Evolutionary conservation across 1,140 invertebrate species (phyloP).

Genomic region (Hormaphis cornu): DNA sequence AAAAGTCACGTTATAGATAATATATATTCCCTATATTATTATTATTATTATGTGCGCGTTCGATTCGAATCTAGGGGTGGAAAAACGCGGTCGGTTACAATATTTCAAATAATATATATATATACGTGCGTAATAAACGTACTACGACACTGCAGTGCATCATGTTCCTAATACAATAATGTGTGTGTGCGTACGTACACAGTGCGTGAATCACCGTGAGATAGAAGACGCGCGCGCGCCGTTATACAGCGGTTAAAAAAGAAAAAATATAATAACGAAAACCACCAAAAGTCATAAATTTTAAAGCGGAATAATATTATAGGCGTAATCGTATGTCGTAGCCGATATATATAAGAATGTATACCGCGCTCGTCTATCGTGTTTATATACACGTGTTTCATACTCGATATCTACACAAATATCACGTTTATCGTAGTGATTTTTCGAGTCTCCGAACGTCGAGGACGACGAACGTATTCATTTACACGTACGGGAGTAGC

Average conservation of each 20-base stretch:
- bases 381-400: too few relatives aligned
- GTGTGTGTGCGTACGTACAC: neutral
- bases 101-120: neutral
- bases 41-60: too few relatives aligned
- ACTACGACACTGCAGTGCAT: neutral
- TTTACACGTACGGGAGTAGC: too few relatives aligned
- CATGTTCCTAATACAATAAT: too few relatives aligned
- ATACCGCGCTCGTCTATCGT: too few relatives aligned
- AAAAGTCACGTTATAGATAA: constrained; percentile 31
- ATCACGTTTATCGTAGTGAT: too few relatives aligned
- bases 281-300: neutral
- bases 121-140: neutral
- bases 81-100: constrained; percentile 12
- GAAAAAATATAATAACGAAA: neutral
- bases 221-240: neutral
- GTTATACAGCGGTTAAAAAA: neutral
- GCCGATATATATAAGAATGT: too few relatives aligned
- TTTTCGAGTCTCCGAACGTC: too few relatives aligned
- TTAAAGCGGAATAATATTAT: neutral
- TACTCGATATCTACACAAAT: too few relatives aligned
- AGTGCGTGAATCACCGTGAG: constrained; percentile 5
- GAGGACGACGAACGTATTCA: too few relatives aligned
- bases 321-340: too few relatives aligned
- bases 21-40: too few relatives aligned
- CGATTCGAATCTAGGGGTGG: neutral